A percentile compares a stretch with the other conserved stretches of the same genome.
Conservation (phyloP, 2,113 vertebrate species). For the Archocentrus centrarchus region DNA sequence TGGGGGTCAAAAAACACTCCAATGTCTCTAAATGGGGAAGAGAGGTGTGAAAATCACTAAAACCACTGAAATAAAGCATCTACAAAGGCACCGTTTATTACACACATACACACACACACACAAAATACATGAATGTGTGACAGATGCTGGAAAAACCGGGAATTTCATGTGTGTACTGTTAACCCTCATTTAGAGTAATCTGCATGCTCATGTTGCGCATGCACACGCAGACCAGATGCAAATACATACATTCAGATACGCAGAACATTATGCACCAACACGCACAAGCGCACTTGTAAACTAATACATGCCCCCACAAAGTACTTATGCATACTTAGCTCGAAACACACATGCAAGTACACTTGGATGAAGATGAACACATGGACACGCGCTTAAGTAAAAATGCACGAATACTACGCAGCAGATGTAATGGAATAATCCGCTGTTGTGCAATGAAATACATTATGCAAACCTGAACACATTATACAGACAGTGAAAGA, state of each 20-base stretch:
- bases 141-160: not conserved
- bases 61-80: conserved; percentile 31
- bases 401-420: not conserved
- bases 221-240: not conserved
- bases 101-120: not conserved
- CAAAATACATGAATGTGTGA: not conserved
- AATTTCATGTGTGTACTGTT: not conserved
- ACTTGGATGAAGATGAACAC: not conserved
- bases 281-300: conserved; percentile 10
- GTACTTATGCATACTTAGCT: conserved; percentile 23
- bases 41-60: conserved; percentile 39
- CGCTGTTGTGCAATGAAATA: not conserved
- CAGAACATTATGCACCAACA: conserved; percentile 43
- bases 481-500: conserved; percentile 26
- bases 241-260: not conserved
- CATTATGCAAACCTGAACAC: conserved; percentile 59
- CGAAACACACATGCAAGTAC: not conserved
- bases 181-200: not conserved
- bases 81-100: conserved; percentile 15
- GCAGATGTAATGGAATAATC: not conserved
- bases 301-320: conserved; percentile 18
- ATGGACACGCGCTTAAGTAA: not conserved
- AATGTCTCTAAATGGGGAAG: conserved; percentile 37
- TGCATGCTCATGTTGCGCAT: not conserved
- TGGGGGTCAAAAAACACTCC: conserved; percentile 59